These are phyloP conservation scores for Pristionchus arcanus DNA, from an alignment of 2,888 invertebrate species.

Conservation along the genomic window DNA sequence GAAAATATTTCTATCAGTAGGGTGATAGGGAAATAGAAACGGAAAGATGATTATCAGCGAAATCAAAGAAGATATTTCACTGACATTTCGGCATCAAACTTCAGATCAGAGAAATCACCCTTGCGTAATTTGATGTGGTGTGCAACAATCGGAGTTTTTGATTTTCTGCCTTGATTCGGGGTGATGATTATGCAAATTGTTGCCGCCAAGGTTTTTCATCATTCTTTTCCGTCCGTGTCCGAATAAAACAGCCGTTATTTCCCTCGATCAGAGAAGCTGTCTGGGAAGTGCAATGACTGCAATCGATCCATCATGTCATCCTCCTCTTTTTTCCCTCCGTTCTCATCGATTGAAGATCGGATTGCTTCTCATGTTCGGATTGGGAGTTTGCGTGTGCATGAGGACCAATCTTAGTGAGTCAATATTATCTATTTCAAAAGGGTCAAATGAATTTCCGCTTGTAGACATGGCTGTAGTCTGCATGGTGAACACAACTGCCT, in stretches of 20 bases:
- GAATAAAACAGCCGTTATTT: not conserved
- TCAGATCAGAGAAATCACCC: not conserved
- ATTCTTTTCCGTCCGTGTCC: not conserved
- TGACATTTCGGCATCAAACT: not conserved
- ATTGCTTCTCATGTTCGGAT: slow-evolving; percentile 52
- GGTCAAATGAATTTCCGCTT: not conserved
- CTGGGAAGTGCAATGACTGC: not conserved
- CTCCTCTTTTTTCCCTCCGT: slow-evolving; percentile 28
- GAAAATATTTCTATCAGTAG: not conserved
- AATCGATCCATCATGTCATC: not conserved
- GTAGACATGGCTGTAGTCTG: slow-evolving; percentile 69
- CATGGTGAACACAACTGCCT: slow-evolving; percentile 69
- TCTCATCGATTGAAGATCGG: slow-evolving; percentile 53
- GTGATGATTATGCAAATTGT: slow-evolving; percentile 3
- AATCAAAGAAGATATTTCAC: not conserved
- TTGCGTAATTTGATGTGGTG: not conserved
- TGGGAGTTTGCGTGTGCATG: slow-evolving; percentile 58
- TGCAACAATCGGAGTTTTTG: slow-evolving; percentile 5
- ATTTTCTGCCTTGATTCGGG: not conserved
- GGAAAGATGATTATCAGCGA: not conserved
- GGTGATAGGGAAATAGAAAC: not conserved
- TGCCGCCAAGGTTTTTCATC: not conserved
- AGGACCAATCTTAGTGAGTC: slow-evolving; percentile 56
- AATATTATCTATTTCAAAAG: not conserved
- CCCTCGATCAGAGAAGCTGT: not conserved